phyloP scores from a whole-genome alignment of 1,140 invertebrate species.

The Cotesia vestalis region DNA sequence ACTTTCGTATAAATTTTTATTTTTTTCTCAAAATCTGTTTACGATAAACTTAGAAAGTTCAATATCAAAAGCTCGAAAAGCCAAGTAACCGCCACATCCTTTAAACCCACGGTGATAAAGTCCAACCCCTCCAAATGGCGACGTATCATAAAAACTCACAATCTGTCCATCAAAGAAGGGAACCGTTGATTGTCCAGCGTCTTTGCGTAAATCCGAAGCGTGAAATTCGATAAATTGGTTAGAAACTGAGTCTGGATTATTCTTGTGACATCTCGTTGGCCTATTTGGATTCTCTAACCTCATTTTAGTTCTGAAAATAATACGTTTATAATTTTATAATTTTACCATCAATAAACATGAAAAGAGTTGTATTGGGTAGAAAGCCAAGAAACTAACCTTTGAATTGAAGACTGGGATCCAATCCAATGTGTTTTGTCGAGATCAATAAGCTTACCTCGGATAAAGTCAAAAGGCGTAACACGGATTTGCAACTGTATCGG shows the following conservation, averaged over 20 bases:
- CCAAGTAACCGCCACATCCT: not conserved
- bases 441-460: not conserved
- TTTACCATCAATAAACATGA: no score
- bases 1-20: no score
- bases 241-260: not conserved
- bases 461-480: not conserved
- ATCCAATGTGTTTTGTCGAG: not conserved
- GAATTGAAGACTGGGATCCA: not conserved
- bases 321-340: no score
- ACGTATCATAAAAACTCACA: not conserved
- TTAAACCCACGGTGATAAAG: not conserved
- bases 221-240: conserved; percentile 3
- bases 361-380: not conserved
- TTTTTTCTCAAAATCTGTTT: no score
- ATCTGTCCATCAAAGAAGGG: not conserved
- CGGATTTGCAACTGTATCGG: not conserved
- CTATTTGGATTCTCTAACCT: no score
- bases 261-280: not conserved
- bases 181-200: not conserved
- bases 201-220: conserved; percentile 8
- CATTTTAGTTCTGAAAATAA: no score
- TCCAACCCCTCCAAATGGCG: not conserved
- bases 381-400: not conserved
- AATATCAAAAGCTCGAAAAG: not conserved
- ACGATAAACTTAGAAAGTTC: no score